Evolutionary conservation across 2,113 vertebrate genomes (phyloP), one percentile per base, ranked within the genome.

Genomic region (crab-eating macaque (Macaca fascicularis)): DNA sequence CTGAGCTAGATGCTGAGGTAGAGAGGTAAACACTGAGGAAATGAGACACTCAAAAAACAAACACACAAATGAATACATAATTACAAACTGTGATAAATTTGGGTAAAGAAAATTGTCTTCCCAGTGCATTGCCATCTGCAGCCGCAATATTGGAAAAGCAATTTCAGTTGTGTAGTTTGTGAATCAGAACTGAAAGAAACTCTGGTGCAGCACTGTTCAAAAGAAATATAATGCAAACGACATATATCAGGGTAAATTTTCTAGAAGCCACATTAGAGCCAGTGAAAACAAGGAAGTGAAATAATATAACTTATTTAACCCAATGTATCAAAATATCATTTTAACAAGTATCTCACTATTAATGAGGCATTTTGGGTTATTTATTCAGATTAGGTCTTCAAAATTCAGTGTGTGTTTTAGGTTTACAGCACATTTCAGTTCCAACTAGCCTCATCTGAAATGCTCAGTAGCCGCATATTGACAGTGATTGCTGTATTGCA

Each of bases 1-100:
- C 38, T 64, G 57, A 45, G 25, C 27, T 76, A 59, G 32, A 32
- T 61, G 48, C n/a, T 38, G 67, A 91, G 94, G 45, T 52, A 79
- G 45, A 52, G 20, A 92, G 43, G 64, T 96, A 90, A 92, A 78
- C 43, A 50, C 17, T 40, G 69, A 82, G n/a, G 74, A 72, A 75
- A 80, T 61, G 40, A 96, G 50, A 87, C 48, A 75, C 67, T 81
- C 81, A 74, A 64, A 32, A 93, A 82, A 70, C 30, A 93, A 91
- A 86, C 20, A 38, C 38, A 90, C 19, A 93, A 61, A 92, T 75
- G 90, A 72, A 92, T 52, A 50, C 20, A 57, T 64, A 81, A 90
- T 30, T 80, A 57, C 43, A 90, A 95, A 80, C 14, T 70, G 35
- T 8, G 35, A 16, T 38, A 50, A 61, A 55, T 55, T 55, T 20